These are phyloP conservation scores for Hippasteria phrygiana DNA, from an alignment of 53 echinoderm and acorn worm species.

Conservation along the genomic window DNA sequence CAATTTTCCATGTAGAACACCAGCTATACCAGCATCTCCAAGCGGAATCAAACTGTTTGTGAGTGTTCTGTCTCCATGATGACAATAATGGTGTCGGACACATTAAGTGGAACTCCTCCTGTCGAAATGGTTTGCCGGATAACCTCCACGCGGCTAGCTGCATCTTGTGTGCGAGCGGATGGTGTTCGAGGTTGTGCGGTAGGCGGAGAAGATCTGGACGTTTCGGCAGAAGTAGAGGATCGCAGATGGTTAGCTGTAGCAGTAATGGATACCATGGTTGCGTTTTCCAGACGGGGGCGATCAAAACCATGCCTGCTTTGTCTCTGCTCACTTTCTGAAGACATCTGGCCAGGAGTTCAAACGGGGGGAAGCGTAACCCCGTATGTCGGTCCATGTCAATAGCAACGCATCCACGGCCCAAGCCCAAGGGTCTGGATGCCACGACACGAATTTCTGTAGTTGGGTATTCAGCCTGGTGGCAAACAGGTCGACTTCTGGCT, in stretches of 20 bases:
- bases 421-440: neutral
- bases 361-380: neutral
- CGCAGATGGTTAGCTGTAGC: neutral
- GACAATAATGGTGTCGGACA: neutral
- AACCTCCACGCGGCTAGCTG: conserved; percentile 33
- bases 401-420: neutral
- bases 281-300: neutral
- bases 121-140: neutral
- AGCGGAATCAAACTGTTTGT: neutral
- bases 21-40: neutral
- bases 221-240: neutral
- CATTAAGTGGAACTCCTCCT: neutral
- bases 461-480: neutral
- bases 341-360: neutral
- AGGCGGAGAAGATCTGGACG: neutral
- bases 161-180: neutral
- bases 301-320: neutral
- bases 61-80: neutral
- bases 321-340: neutral
- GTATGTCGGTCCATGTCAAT: too few relatives aligned
- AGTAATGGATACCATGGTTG: conserved; percentile 9
- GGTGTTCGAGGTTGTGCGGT: neutral
- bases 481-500: neutral
- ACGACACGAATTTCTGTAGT: neutral
- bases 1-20: neutral